Evolutionary conservation across 2,888 invertebrate genomes (phyloP).

Genomic region (Temnothorax rugatulus): DNA sequence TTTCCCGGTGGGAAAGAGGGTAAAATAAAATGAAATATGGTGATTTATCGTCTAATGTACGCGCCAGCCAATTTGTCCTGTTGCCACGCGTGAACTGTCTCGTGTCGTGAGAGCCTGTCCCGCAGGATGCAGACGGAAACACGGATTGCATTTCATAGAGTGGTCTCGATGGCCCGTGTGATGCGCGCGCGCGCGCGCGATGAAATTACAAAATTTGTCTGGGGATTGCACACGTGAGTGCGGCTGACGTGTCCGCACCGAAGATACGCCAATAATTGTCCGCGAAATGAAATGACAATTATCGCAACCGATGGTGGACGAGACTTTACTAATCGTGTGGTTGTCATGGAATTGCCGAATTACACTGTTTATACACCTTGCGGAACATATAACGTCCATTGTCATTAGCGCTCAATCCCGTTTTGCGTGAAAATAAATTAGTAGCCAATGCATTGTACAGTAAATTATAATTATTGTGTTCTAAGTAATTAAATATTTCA

Average conservation of each 20-base stretch:
- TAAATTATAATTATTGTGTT: background rate
- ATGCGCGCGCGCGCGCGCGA: constrained; percentile 26
- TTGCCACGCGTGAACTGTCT: constrained; percentile 52
- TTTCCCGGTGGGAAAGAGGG: background rate
- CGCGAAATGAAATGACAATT: constrained; percentile 53
- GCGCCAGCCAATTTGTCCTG: constrained; percentile 60
- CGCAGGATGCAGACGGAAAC: constrained; percentile 57
- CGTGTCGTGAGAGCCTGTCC: constrained; percentile 56
- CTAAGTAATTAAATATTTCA: background rate
- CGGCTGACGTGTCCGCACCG: constrained; percentile 33
- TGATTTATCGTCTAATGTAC: constrained; percentile 64
- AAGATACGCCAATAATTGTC: constrained; percentile 57
- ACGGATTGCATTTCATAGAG: constrained; percentile 54
- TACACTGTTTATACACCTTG: constrained; percentile 4
- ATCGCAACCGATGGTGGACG: background rate
- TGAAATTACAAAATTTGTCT: constrained; percentile 52
- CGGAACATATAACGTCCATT: background rate
- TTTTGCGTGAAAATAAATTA: constrained; percentile 18
- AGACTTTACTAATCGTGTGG: constrained; percentile 25
- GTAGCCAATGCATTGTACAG: background rate
- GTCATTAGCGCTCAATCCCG: background rate
- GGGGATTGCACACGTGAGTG: constrained; percentile 33
- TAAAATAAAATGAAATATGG: constrained; percentile 50
- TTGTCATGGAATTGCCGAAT: constrained; percentile 16
- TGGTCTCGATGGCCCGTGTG: constrained; percentile 37